Evolutionary conservation across 23 tunicate genomes (phyloP).

Genomic region (Ciona savignyi): DNA sequence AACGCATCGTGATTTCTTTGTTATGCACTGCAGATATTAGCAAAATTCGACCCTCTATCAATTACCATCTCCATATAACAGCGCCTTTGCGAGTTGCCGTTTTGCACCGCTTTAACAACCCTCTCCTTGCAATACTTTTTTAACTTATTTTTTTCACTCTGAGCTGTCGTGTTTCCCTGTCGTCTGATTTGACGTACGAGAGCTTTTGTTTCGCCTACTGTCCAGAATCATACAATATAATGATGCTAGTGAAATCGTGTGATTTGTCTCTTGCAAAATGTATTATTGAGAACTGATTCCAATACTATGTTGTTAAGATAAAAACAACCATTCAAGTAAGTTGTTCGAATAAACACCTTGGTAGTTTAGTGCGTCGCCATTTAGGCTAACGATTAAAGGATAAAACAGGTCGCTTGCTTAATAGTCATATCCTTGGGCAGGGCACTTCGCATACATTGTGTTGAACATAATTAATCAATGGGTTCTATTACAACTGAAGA

Average conservation of each 20-base stretch:
- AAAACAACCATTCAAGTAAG: too few relatives aligned
- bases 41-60: neutral
- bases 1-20: neutral
- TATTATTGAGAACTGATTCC: too few relatives aligned
- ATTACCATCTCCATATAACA: neutral
- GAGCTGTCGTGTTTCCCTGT: neutral
- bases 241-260: slow-evolving; percentile 1
- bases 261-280: too few relatives aligned
- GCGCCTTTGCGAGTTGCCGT: neutral
- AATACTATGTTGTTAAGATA: too few relatives aligned
- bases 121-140: neutral
- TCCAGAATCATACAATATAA: neutral
- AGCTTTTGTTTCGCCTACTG: neutral
- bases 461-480: too few relatives aligned
- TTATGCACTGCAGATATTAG: neutral
- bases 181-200: neutral
- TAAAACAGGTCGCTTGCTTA: too few relatives aligned
- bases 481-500: too few relatives aligned
- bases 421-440: too few relatives aligned
- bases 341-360: too few relatives aligned
- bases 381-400: too few relatives aligned
- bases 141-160: neutral
- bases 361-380: too few relatives aligned
- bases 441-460: too few relatives aligned
- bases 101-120: neutral